Conservation (phyloP, 2,113 vertebrate genomes). For the Motacilla tschutschensis region DNA sequence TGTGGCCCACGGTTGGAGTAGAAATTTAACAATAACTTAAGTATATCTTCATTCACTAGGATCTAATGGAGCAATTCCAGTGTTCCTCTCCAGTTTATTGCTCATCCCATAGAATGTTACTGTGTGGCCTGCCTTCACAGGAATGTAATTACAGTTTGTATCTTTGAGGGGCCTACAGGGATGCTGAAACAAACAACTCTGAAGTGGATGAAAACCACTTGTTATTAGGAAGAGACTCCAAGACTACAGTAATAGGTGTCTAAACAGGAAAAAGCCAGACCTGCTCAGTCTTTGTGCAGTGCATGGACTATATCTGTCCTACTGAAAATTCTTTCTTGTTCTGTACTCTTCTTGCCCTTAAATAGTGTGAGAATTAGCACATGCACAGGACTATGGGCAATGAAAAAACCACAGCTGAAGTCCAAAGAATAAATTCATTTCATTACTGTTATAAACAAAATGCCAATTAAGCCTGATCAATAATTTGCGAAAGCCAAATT, state of each 20-base stretch:
- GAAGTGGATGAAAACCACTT: background rate
- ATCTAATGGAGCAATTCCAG: background rate
- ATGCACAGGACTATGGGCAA: rapidly evolving
- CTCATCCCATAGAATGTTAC: background rate
- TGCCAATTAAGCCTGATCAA: too few species aligned
- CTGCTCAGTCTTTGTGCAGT: background rate
- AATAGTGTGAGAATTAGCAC: background rate
- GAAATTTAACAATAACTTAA: background rate
- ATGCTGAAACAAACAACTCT: background rate
- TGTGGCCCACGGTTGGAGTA: background rate
- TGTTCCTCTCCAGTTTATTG: background rate
- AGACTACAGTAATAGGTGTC: background rate
- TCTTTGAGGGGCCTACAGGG: background rate
- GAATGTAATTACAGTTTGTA: background rate
- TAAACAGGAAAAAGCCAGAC: background rate
- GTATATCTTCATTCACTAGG: background rate
- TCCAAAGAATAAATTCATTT: background rate
- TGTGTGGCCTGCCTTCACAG: background rate
- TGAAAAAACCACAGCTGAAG: background rate
- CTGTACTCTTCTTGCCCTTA: background rate
- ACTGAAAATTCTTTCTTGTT: background rate
- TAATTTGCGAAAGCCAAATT: too few species aligned
- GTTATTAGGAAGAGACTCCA: background rate
- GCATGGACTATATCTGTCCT: rapidly evolving
- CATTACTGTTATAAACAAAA: too few species aligned